Conservation (phyloP, 2,113 vertebrate genomes). For the Myrmophylax atrothorax region DNA sequence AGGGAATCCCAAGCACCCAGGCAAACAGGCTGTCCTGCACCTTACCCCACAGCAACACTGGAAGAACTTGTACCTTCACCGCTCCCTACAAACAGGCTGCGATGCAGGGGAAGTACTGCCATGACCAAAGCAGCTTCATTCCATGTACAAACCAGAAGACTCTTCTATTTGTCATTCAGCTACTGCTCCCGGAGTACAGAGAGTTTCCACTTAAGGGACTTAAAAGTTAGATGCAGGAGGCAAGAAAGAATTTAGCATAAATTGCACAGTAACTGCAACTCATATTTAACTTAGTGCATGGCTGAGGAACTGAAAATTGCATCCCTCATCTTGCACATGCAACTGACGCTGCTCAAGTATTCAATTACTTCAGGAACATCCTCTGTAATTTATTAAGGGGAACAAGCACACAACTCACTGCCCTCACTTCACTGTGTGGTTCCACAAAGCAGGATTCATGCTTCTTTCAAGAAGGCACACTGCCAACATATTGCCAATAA, state of each 20-base stretch:
- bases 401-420: background rate
- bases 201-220: background rate
- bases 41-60: background rate
- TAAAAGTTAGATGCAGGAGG: background rate
- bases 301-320: background rate
- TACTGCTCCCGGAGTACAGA: background rate
- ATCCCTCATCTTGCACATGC: background rate
- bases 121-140: background rate
- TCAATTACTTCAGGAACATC: constrained; percentile 1
- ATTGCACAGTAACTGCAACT: background rate
- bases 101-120: rapidly evolving
- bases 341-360: background rate
- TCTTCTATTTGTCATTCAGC: background rate
- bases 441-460: constrained; percentile 49
- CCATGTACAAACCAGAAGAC: background rate
- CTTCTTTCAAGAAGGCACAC: constrained; percentile 62
- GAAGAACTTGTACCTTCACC: background rate
- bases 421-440: background rate
- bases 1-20: background rate
- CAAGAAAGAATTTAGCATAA: background rate
- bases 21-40: background rate
- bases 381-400: background rate
- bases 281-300: background rate
- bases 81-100: background rate
- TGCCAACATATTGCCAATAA: constrained; percentile 82